phyloP scores from a whole-genome alignment of 2,797 vertebrate genomes.

The Pagetopsis macropterus region DNA sequence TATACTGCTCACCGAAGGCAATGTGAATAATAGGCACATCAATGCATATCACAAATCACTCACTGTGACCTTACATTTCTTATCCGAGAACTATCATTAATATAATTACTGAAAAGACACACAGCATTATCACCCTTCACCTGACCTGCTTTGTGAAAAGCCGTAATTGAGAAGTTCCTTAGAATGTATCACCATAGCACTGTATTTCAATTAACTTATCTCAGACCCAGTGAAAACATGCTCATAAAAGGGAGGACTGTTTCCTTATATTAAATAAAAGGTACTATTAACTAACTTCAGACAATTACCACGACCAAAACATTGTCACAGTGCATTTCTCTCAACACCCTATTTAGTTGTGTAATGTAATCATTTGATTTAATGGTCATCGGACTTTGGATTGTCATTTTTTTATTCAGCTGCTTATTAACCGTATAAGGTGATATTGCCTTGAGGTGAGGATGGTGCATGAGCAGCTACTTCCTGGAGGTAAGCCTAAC shows the following conservation, averaged over 20 bases:
- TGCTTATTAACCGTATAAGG: slow-evolving; percentile 18
- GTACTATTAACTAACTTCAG: slow-evolving; percentile 61
- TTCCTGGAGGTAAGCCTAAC: slow-evolving; percentile 2
- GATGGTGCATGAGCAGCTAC: not conserved
- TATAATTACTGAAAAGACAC: slow-evolving; percentile 14
- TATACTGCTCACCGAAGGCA: not conserved
- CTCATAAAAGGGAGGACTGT: slow-evolving; percentile 34
- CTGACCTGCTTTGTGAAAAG: slow-evolving; percentile 38
- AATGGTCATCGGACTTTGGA: slow-evolving; percentile 35
- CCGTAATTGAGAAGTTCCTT: slow-evolving; percentile 31
- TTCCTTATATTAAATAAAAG: slow-evolving; percentile 72
- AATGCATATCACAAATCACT: slow-evolving; percentile 14
- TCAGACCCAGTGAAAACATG: slow-evolving; percentile 32
- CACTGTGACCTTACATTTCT: slow-evolving; percentile 31
- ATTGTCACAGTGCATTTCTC: slow-evolving; percentile 41
- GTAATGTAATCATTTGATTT: slow-evolving; percentile 44
- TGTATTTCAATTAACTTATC: slow-evolving; percentile 66
- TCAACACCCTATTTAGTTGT: slow-evolving; percentile 41
- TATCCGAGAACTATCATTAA: not conserved
- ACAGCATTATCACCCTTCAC: slow-evolving; percentile 27
- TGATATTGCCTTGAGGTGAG: not conserved
- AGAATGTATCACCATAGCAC: slow-evolving; percentile 30
- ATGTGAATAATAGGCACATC: slow-evolving; percentile 15
- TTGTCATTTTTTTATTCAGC: slow-evolving; percentile 14
- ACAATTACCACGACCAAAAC: slow-evolving; percentile 51